Conservation (phyloP, 2,888 invertebrate species). For the Anodontia alba region DNA sequence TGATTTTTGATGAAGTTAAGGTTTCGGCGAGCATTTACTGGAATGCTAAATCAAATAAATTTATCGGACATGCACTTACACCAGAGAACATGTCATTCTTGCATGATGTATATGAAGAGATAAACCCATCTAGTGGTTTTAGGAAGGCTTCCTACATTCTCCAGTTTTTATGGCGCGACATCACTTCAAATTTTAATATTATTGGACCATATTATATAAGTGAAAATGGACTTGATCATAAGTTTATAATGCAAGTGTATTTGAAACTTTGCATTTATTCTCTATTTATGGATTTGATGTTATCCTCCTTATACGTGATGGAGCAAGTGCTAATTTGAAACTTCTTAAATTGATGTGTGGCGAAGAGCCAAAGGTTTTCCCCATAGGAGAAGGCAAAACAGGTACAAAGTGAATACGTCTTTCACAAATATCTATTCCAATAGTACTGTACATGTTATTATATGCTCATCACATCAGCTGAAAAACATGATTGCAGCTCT, state of each 20-base stretch:
- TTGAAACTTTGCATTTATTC: neutral
- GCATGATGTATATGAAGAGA: neutral
- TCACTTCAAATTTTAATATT: neutral
- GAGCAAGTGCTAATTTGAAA: slow-evolving; percentile 2
- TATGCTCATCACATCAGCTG: slow-evolving; percentile 1
- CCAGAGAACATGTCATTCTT: neutral
- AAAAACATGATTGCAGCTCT: slow-evolving; percentile 5
- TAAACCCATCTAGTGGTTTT: neutral
- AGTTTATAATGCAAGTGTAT: slow-evolving; percentile 7
- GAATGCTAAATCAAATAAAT: slow-evolving; percentile 9
- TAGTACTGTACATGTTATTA: neutral
- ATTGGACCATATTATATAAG: slow-evolving; percentile 8
- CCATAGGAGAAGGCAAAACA: neutral
- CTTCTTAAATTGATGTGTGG: neutral
- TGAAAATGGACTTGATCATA: neutral
- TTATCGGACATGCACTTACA: neutral
- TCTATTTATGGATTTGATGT: neutral
- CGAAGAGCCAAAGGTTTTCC: neutral
- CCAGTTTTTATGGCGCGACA: slow-evolving; percentile 5
- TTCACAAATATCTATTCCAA: neutral
- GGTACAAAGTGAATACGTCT: neutral
- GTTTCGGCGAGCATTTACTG: neutral
- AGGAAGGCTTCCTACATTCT: neutral
- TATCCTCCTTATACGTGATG: neutral
- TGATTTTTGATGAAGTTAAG: slow-evolving; percentile 1